Conservation (phyloP, 2,113 vertebrate genomes). For the Sinocyclocheilus maitianheensis region DNA sequence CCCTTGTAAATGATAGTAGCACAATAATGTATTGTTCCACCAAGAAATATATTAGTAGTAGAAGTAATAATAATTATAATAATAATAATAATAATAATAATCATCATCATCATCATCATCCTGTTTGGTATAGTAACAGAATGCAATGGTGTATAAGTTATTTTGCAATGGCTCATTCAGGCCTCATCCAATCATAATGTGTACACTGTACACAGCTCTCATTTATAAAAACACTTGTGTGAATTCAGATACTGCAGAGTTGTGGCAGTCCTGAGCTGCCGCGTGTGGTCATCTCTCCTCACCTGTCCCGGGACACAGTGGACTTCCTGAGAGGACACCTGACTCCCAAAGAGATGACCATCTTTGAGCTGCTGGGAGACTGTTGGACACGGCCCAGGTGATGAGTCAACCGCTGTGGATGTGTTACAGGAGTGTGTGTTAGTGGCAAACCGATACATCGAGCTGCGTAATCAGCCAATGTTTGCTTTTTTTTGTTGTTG, state of each 20-base stretch:
- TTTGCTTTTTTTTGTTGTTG: background rate
- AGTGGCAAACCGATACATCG: background rate
- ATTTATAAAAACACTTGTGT: background rate
- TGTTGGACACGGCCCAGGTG: conserved; percentile 92
- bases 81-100: too few relatives aligned
- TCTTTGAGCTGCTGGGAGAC: conserved; percentile 89
- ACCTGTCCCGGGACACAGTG: conserved; percentile 85
- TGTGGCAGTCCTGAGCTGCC: conserved; percentile 85
- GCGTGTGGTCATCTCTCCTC: conserved; percentile 81
- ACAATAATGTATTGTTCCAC: too few relatives aligned
- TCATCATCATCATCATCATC: background rate
- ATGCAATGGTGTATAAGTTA: background rate
- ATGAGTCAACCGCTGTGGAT: background rate
- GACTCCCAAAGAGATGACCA: conserved; percentile 86
- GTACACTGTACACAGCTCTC: too few relatives aligned
- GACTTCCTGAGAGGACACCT: conserved; percentile 90
- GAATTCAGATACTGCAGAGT: conserved; percentile 82
- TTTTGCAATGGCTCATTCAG: background rate
- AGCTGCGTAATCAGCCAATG: background rate
- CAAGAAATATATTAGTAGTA: too few relatives aligned
- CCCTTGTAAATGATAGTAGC: too few relatives aligned
- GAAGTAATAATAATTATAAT: too few relatives aligned
- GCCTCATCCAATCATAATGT: background rate
- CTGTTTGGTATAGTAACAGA: background rate
- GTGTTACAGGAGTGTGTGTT: background rate